These are phyloP conservation scores for Orthosia gracilis DNA, from an alignment of 2,888 invertebrate species.

Conservation along the genomic window DNA sequence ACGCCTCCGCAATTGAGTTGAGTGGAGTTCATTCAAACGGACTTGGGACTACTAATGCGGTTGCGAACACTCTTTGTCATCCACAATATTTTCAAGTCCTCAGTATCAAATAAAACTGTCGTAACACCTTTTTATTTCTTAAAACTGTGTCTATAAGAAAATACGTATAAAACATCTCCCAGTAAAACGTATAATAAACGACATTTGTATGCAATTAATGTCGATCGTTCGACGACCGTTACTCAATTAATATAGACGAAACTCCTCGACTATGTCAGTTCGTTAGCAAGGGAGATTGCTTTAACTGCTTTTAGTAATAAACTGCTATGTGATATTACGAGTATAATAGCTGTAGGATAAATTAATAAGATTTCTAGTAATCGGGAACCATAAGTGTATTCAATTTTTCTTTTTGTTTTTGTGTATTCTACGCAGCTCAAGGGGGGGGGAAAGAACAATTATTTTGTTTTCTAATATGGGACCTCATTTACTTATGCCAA, in stretches of 20 bases:
- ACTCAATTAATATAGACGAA: conserved; percentile 57
- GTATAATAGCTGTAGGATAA: not conserved
- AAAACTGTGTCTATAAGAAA: not conserved
- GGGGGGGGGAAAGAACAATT: not conserved
- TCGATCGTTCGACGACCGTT: conserved; percentile 46
- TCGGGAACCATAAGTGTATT: not conserved
- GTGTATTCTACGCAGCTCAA: not conserved
- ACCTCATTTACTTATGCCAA: too few relatives aligned
- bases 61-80: not conserved
- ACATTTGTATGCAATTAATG: conserved; percentile 32
- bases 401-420: too few relatives aligned
- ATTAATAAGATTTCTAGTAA: conserved; percentile 5
- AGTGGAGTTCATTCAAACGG: too few relatives aligned
- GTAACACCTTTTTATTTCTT: not conserved
- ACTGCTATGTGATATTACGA: conserved; percentile 1
- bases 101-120: not conserved
- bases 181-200: conserved; percentile 13
- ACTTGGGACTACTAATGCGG: too few relatives aligned
- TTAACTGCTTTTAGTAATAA: conserved; percentile 32
- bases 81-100: not conserved
- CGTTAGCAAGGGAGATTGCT: conserved; percentile 40
- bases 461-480: too few relatives aligned
- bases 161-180: not conserved
- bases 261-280: conserved; percentile 41
- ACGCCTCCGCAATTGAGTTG: too few relatives aligned